These are phyloP conservation scores for Pachycephala philippinensis DNA, from an alignment of 2,113 vertebrate genomes.

Conservation along the genomic window DNA sequence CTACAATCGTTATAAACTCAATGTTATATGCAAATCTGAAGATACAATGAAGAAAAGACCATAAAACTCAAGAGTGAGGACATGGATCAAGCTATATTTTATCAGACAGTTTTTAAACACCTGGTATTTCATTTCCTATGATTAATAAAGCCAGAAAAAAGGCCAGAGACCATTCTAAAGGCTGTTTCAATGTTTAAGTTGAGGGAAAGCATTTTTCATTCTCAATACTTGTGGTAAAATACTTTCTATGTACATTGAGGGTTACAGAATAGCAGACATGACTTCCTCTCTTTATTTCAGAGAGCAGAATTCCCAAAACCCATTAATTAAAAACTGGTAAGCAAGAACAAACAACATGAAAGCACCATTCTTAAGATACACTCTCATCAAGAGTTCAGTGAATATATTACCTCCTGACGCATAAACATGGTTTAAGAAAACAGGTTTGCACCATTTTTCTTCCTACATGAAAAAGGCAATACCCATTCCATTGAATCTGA, in stretches of 20 bases:
- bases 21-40: not conserved
- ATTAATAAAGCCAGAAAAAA: not conserved
- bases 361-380: not conserved
- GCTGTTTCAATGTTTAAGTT: not conserved
- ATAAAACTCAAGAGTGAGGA: not conserved
- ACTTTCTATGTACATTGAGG: not conserved
- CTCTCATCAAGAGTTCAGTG: not conserved
- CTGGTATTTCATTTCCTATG: not conserved
- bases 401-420: not conserved
- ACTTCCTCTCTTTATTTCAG: not conserved
- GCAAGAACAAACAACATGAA: not conserved
- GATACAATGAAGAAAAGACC: not conserved
- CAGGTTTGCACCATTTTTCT: rapidly evolving
- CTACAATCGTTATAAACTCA: not conserved
- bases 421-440: not conserved
- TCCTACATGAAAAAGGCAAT: not conserved
- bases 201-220: not conserved
- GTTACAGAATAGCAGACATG: not conserved
- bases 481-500: not conserved
- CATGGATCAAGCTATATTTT: not conserved
- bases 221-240: not conserved
- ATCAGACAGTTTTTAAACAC: not conserved
- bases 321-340: not conserved
- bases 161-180: not conserved
- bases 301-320: not conserved